Evolutionary conservation across 2,888 invertebrate genomes (phyloP).

Genomic region (Alcis repandata): DNA sequence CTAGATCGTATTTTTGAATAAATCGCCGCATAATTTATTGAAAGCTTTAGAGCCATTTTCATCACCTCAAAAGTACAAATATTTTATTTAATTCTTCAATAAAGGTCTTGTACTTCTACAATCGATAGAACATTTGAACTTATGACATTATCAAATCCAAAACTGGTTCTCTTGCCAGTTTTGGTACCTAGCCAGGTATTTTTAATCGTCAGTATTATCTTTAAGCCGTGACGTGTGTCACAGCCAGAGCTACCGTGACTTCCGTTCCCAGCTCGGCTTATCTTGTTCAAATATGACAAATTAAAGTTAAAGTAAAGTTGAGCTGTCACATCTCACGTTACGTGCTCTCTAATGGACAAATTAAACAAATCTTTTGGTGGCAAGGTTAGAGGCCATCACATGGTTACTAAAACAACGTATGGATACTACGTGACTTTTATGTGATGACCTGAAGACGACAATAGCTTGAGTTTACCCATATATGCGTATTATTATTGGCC

Average conservation of each 20-base stretch:
- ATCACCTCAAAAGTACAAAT: too few species aligned
- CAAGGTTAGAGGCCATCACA: not conserved
- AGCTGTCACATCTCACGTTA: constrained; percentile 59
- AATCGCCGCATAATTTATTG: too few species aligned
- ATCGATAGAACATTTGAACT: not conserved
- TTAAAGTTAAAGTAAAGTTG: constrained; percentile 74
- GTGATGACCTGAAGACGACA: too few species aligned
- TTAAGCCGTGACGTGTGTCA: constrained; percentile 67
- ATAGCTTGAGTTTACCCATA: too few species aligned
- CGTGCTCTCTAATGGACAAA: constrained; percentile 49
- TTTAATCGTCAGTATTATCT: constrained; percentile 61
- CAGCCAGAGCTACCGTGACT: constrained; percentile 61
- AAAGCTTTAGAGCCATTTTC: too few species aligned
- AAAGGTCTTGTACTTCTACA: not conserved
- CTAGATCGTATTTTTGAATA: too few species aligned
- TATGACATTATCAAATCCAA: not conserved
- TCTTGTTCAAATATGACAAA: constrained; percentile 81
- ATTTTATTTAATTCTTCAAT: not conserved
- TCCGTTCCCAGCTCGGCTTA: constrained; percentile 81
- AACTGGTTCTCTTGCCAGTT: constrained; percentile 5
- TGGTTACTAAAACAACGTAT: not conserved
- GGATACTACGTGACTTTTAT: too few species aligned
- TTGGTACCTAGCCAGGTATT: constrained; percentile 11
- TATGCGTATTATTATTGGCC: too few species aligned
- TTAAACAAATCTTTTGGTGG: constrained; percentile 40